Evolutionary conservation across 2,113 vertebrate species (phyloP), one percentile per base, ranked within the genome.

Genomic region (Choloepus hoffmanni): DNA sequence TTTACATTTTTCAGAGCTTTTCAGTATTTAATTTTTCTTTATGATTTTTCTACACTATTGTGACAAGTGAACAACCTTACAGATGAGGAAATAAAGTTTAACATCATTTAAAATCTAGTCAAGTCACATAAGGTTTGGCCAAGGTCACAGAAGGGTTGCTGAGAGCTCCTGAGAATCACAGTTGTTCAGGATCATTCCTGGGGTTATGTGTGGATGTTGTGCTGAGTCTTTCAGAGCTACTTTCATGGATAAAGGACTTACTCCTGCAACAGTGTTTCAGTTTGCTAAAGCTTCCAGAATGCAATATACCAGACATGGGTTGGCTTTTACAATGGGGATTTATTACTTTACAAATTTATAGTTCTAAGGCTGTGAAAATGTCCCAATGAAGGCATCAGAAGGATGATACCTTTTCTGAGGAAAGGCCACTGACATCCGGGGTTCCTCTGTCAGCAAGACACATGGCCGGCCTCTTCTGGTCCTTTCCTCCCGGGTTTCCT

Each of bases 11-110:
- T 58, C 40, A 85, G 83, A 73, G n/a, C 4, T 79, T 15, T 95
- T 92, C 7, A 12, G 18, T 84, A 48, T 73, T 90, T 90, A 68
- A 48, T 48, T 79, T 96, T 60, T 45, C 33, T 70, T 85, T 88
- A 88, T 88, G 6, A 50, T 74, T 95, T 90, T 83, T 21, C 84
- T 82, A 72, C 2, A 40, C 8, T 2, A 1, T 45, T 81, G 14
- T 74, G 19, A 55, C 36, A 36, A 36, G 53, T 28, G 15, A 88
- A 77, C 23, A 3, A 90, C 24, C 87, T 79, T 85, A 55, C 30
- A 94, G 86, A 48, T 58, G 58, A 89, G 15, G 18, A 67, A 95
- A 53, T 81, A 81, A 76, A 93, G 13, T 16, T 89, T 95, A 73
- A 58, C 85, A 58, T 10, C 8, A 45, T 55, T 7, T 89, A 50